These are phyloP conservation scores for Hipposideros armiger DNA, from an alignment of 2,113 vertebrate species.

Conservation along the genomic window DNA sequence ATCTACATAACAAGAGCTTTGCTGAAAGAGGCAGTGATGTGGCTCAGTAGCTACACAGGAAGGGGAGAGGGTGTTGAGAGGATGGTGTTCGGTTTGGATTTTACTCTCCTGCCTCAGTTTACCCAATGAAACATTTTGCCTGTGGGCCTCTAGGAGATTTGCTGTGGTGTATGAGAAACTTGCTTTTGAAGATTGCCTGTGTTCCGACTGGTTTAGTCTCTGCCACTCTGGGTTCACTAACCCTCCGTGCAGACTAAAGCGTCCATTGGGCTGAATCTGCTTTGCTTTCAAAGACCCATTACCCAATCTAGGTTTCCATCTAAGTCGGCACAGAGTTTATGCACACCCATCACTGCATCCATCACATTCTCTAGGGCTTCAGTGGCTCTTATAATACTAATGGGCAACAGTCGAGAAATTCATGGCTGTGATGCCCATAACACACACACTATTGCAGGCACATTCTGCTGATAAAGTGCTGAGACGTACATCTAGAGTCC, in stretches of 20 bases:
- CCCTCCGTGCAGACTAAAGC: background rate
- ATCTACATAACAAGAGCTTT: background rate
- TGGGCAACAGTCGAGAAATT: background rate
- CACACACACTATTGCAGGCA: background rate
- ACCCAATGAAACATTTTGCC: background rate
- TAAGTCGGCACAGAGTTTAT: background rate
- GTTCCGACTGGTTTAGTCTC: background rate
- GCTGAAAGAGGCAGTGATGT: background rate
- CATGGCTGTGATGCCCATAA: background rate
- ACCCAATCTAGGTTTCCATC: background rate
- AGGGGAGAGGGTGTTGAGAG: background rate
- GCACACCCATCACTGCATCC: background rate
- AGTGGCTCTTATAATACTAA: background rate
- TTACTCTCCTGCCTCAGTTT: conserved; percentile 6
- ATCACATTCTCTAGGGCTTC: background rate
- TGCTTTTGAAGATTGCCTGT: background rate
- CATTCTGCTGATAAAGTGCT: background rate
- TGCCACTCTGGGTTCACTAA: background rate
- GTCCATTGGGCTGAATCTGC: background rate
- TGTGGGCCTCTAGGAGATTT: background rate
- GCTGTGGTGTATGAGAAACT: background rate
- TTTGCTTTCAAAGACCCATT: conserved; percentile 14
- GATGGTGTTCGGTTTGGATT: background rate
- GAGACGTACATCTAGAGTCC: background rate
- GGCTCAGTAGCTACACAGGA: too few relatives aligned